Evolutionary conservation across 2,797 vertebrate species (phyloP).

Genomic region (Macrochelys suwanniensis): DNA sequence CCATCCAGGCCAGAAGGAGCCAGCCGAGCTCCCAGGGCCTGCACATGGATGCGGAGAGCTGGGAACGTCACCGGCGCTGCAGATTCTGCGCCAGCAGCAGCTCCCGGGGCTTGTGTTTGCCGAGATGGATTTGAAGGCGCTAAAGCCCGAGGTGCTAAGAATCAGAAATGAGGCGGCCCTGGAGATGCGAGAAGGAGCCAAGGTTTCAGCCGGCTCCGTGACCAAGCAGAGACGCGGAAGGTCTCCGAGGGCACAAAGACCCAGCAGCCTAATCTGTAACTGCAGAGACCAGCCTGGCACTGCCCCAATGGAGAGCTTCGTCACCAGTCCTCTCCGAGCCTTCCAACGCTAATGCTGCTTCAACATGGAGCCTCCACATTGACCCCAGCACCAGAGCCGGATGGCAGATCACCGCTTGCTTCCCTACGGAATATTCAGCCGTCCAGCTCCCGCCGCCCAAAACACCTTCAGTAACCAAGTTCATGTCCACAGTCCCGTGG

Average conservation of each 20-base stretch:
- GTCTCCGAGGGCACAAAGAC: no score
- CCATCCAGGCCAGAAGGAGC: not conserved
- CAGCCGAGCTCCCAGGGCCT: not conserved
- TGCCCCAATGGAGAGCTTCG: not conserved
- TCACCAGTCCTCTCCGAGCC: not conserved
- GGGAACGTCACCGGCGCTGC: not conserved
- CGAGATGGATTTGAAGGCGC: not conserved
- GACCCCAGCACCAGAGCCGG: no score
- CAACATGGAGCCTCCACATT: no score
- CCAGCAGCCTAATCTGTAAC: not conserved
- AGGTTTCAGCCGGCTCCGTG: no score
- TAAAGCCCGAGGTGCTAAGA: not conserved
- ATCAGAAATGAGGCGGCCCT: fast-evolving
- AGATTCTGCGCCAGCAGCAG: not conserved
- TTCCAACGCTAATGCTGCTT: not conserved
- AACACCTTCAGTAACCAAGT: no score
- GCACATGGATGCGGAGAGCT: no score
- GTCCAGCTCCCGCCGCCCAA: not conserved
- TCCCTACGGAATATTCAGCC: not conserved
- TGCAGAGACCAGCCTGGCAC: not conserved
- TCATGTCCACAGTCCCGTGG: no score
- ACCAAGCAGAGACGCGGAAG: no score
- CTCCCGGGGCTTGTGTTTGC: not conserved
- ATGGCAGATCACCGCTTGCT: not conserved
- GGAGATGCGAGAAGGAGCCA: not conserved